Percentiles rank a stretch among this genome's conserved stretches.
Conservation (phyloP, 2,888 invertebrate species). For the Blastobasis lacticolella region DNA sequence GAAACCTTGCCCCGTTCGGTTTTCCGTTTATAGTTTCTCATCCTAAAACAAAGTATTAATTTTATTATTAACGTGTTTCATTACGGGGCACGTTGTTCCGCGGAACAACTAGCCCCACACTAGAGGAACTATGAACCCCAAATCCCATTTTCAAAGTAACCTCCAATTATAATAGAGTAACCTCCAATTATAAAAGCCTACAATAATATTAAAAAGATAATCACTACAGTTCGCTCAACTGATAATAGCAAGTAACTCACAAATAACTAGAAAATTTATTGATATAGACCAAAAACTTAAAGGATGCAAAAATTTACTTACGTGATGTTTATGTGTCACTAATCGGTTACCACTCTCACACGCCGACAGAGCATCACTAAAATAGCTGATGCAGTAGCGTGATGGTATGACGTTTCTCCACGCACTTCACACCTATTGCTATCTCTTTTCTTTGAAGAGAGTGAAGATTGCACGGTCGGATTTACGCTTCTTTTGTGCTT, state of each 20-base stretch:
- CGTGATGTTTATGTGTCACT: neutral
- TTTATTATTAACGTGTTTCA: neutral
- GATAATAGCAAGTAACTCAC: neutral
- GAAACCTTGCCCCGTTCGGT: neutral
- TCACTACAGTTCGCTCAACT: neutral
- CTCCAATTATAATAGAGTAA: neutral
- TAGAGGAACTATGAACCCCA: conserved; percentile 5
- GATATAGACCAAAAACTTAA: neutral
- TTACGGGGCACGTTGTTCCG: conserved; percentile 1
- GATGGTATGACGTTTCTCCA: neutral
- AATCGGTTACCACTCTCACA: neutral
- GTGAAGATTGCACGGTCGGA: too few species aligned
- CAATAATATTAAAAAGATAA: neutral
- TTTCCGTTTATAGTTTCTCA: neutral
- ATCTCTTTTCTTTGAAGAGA: conserved; percentile 9
- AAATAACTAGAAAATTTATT: conserved; percentile 1
- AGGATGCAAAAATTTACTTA: conserved; percentile 1
- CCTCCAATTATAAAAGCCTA: neutral
- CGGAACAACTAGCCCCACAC: conserved; percentile 4
- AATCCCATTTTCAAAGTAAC: conserved; percentile 1
- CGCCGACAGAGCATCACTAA: neutral
- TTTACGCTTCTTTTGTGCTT: too few species aligned
- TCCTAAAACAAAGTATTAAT: neutral
- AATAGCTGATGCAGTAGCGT: neutral
- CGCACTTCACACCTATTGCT: neutral